These are phyloP conservation scores for Silvanus unidentatus DNA, from an alignment of 2,888 invertebrate species.

Conservation along the genomic window DNA sequence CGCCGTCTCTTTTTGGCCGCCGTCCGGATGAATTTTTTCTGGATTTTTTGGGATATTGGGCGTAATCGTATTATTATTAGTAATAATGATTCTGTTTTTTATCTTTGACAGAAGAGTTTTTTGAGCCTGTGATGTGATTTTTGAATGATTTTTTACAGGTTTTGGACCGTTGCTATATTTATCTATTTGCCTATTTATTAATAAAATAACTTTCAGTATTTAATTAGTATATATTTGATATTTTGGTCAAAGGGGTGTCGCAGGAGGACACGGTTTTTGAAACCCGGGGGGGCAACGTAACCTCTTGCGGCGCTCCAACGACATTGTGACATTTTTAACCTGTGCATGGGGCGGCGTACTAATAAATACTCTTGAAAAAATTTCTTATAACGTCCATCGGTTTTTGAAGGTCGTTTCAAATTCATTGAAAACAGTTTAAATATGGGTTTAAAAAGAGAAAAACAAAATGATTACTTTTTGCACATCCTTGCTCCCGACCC, in stretches of 20 bases:
- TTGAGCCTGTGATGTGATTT: conserved; percentile 40
- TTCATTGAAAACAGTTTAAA: conserved; percentile 38
- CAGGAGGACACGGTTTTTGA: conserved; percentile 45
- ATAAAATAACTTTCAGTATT: conserved; percentile 20
- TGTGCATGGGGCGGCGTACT: conserved; percentile 84
- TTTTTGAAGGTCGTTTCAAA: conserved; percentile 69
- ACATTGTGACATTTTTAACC: conserved; percentile 80
- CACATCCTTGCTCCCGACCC: conserved; percentile 63
- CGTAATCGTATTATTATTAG: conserved; percentile 21
- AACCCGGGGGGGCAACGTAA: conserved; percentile 44
- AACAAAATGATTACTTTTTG: conserved; percentile 46
- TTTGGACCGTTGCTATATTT: neutral
- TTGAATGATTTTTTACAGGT: conserved; percentile 47
- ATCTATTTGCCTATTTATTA: neutral
- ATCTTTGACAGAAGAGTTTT: conserved; percentile 16
- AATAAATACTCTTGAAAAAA: conserved; percentile 38
- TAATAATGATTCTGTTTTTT: conserved; percentile 8
- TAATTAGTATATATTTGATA: conserved; percentile 26
- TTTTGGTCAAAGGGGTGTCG: conserved; percentile 47
- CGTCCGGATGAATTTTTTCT: conserved; percentile 24
- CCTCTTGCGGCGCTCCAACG: conserved; percentile 46
- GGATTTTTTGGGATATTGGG: conserved; percentile 8
- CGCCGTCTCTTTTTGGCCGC: conserved; percentile 35
- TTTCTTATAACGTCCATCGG: conserved; percentile 54
- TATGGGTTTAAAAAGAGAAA: conserved; percentile 8